These are phyloP conservation scores for Neria commutata DNA, from an alignment of 2,888 invertebrate species.

Conservation along the genomic window DNA sequence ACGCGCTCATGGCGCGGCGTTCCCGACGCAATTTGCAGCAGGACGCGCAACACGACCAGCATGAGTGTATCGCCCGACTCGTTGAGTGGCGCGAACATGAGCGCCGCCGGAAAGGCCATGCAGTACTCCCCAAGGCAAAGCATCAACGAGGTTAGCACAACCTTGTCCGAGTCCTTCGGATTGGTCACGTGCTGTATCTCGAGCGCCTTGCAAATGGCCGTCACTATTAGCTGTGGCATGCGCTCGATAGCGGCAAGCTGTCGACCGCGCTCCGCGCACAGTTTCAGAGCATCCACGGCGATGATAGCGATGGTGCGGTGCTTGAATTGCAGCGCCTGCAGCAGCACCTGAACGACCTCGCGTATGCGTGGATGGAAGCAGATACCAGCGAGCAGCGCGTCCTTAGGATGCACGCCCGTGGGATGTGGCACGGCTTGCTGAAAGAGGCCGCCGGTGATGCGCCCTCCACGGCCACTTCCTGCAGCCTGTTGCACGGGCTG, in stretches of 20 bases:
- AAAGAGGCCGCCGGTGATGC: slow-evolving; percentile 32
- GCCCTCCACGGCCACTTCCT: slow-evolving; percentile 9
- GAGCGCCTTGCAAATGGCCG: slow-evolving; percentile 58
- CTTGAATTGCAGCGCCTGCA: slow-evolving; percentile 61
- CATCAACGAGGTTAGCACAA: slow-evolving; percentile 70
- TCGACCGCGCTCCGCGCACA: slow-evolving; percentile 57
- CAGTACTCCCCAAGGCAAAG: slow-evolving; percentile 94
- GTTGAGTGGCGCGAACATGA: slow-evolving; percentile 64
- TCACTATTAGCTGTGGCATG: slow-evolving; percentile 57
- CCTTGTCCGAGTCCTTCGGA: slow-evolving; percentile 60
- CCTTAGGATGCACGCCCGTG: slow-evolving; percentile 34
- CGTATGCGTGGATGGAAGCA: slow-evolving; percentile 56
- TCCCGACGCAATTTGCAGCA: slow-evolving; percentile 58
- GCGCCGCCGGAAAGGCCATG: slow-evolving; percentile 77
- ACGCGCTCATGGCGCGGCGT: slow-evolving; percentile 53
- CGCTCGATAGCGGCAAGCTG: slow-evolving; percentile 56
- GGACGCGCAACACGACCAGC: slow-evolving; percentile 76
- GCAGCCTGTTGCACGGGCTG: slow-evolving; percentile 36
- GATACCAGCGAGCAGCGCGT: not conserved
- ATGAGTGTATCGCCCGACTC: slow-evolving; percentile 63
- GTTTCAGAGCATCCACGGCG: slow-evolving; percentile 57
- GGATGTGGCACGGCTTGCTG: slow-evolving; percentile 51
- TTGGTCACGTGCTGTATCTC: slow-evolving; percentile 59
- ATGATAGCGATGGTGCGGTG: slow-evolving; percentile 60
- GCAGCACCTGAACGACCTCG: slow-evolving; percentile 59